Percentiles rank a stretch among this genome's conserved stretches.
Evolutionary conservation across 1,140 invertebrate species (phyloP).

Genomic region (Geopemphigus sp.): DNA sequence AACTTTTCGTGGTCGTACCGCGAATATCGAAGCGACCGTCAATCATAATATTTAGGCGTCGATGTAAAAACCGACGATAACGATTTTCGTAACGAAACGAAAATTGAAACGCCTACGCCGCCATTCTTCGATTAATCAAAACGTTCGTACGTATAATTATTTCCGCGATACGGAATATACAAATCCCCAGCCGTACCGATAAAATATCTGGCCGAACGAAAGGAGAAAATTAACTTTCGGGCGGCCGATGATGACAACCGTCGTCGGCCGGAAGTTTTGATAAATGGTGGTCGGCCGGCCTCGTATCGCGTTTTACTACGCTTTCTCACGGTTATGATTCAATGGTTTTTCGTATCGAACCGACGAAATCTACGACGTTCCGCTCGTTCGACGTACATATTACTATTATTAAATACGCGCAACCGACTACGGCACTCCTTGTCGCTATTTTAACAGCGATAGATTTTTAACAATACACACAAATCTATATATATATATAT

Average conservation of each 20-base stretch:
- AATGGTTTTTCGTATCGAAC: constrained; percentile 9
- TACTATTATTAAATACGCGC: no score
- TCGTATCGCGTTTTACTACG: background rate
- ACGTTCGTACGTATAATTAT: no score
- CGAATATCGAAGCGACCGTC: background rate
- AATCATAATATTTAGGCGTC: background rate
- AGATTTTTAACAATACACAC: no score
- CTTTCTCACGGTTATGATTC: background rate
- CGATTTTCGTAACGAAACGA: background rate
- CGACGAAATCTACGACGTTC: background rate
- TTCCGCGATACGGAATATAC: background rate
- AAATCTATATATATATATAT: no score
- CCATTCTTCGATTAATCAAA: constrained; percentile 20
- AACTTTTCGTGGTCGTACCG: no score
- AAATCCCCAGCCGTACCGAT: background rate
- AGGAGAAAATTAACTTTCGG: constrained; percentile 29
- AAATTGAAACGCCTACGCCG: background rate
- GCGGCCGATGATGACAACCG: background rate
- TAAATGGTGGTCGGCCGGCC: background rate
- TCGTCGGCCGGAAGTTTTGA: background rate
- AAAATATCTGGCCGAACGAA: background rate
- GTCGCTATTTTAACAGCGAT: no score
- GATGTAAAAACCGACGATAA: no score
- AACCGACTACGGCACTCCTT: no score
- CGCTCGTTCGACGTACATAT: background rate